Percentiles rank a stretch among this genome's conserved stretches.
Conservation (phyloP, 2,888 invertebrate species). For the Epistrophella euchroma region DNA sequence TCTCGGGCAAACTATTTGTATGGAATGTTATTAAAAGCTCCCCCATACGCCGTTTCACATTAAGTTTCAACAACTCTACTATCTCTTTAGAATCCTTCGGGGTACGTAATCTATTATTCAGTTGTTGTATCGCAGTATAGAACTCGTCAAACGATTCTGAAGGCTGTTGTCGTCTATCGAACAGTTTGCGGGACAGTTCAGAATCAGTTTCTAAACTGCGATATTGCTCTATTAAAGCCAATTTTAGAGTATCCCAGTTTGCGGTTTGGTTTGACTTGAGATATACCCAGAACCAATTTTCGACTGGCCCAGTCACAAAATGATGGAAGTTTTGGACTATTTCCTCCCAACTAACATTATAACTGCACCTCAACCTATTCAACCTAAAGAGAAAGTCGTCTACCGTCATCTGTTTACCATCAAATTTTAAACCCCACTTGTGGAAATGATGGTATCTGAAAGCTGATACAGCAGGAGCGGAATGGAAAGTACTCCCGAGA, state of each 20-base stretch:
- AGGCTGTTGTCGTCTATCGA: background rate
- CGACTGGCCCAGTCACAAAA: background rate
- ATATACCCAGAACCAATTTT: background rate
- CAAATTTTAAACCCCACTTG: background rate
- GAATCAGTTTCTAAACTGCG: background rate
- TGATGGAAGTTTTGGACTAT: background rate
- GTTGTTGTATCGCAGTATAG: background rate
- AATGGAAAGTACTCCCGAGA: background rate
- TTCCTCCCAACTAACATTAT: background rate
- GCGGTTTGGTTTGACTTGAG: background rate
- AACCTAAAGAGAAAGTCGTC: background rate
- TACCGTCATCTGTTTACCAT: background rate
- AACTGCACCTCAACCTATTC: background rate
- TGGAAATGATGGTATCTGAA: no score
- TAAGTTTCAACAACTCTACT: background rate
- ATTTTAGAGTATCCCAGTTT: background rate
- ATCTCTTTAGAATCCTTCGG: background rate
- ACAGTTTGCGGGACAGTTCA: background rate
- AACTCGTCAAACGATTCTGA: background rate
- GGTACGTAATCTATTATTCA: background rate
- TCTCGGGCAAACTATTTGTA: background rate
- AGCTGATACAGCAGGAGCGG: background rate
- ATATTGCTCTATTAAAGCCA: background rate
- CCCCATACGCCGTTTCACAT: background rate
- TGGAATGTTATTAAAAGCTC: background rate